phyloP scores from a whole-genome alignment of 2,888 invertebrate species.

The Panopea generosa region DNA sequence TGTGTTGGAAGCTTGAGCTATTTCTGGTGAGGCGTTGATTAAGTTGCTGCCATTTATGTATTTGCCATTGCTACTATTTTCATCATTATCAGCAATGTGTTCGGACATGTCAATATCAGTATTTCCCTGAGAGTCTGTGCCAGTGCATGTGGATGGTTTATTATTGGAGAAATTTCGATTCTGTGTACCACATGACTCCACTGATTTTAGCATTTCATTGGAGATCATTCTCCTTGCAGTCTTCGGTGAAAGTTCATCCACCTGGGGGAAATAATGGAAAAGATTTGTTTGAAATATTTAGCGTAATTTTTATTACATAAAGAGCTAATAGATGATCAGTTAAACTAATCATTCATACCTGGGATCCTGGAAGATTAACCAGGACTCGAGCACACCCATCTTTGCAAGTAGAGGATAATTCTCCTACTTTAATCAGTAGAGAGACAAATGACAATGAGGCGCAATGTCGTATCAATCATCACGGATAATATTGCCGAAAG shows the following conservation, averaged over 20 bases:
- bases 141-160: not conserved
- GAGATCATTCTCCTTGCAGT: slow-evolving; percentile 63
- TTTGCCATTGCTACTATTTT: not conserved
- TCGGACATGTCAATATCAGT: not conserved
- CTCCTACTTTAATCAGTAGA: too few species aligned
- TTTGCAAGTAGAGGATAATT: too few species aligned
- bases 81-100: not conserved
- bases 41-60: not conserved
- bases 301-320: not conserved
- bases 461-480: too few species aligned
- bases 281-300: not conserved
- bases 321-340: too few species aligned
- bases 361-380: too few species aligned
- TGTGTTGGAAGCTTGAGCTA: not conserved
- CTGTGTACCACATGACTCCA: slow-evolving; percentile 59
- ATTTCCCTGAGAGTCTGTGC: slow-evolving; percentile 14
- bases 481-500: too few species aligned
- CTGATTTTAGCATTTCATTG: slow-evolving; percentile 56
- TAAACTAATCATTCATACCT: too few species aligned
- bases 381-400: too few species aligned
- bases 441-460: too few species aligned
- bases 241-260: slow-evolving; percentile 72
- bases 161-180: slow-evolving; percentile 5
- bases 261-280: slow-evolving; percentile 62
- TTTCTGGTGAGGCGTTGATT: not conserved